Percentiles rank a stretch among this genome's conserved stretches.
phyloP scores from a whole-genome alignment of 2,113 vertebrate species.

The Microtus montanus region DNA sequence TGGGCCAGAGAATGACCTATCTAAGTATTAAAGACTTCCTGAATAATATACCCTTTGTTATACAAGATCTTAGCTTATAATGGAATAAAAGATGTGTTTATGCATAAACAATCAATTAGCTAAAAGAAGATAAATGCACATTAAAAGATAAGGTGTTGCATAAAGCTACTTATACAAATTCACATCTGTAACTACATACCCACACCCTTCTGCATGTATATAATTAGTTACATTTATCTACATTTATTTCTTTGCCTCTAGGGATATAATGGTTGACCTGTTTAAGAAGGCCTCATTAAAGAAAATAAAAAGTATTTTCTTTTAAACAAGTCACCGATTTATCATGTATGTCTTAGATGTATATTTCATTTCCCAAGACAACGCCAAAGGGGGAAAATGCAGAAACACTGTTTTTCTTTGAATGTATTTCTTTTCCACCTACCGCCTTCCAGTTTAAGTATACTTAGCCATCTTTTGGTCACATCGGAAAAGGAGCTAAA shows the following conservation, averaged over 20 bases:
- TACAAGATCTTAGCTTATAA: not conserved
- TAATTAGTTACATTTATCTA: slow-evolving; percentile 22
- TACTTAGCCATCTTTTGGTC: not conserved
- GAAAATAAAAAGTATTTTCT: slow-evolving; percentile 56
- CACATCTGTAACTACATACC: slow-evolving; percentile 11
- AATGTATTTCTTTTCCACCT: not conserved
- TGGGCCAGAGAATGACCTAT: not conserved
- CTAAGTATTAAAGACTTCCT: not conserved
- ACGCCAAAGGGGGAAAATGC: not conserved
- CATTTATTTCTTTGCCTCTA: slow-evolving; percentile 48
- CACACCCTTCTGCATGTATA: not conserved
- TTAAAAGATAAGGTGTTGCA: not conserved
- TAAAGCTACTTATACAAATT: not conserved
- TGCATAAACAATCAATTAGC: slow-evolving; percentile 1
- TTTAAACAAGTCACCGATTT: slow-evolving; percentile 56
- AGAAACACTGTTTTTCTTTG: not conserved
- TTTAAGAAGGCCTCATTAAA: slow-evolving; percentile 58
- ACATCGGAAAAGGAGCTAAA: not conserved
- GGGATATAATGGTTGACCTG: slow-evolving; percentile 62
- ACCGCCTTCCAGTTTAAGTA: not conserved
- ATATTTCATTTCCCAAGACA: slow-evolving; percentile 48
- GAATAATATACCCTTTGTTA: not conserved
- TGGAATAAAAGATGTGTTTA: not conserved
- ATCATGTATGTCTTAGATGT: slow-evolving; percentile 38
- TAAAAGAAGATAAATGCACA: not conserved